Base-by-base conservation (phyloP, 2,113 vertebrate species). In the Limnothrissa miodon region DNA sequence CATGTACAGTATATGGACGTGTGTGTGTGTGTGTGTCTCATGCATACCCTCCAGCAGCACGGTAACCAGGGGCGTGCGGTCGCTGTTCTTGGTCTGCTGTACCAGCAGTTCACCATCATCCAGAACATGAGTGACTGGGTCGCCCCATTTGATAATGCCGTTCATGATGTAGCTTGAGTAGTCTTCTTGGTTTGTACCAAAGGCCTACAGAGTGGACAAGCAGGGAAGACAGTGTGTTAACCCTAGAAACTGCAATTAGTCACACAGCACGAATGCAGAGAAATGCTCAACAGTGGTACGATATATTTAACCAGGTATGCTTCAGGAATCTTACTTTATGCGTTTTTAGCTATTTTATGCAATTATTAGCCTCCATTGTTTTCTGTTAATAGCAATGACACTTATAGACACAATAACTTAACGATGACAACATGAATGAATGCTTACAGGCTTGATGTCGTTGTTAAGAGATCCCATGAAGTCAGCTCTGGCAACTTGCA, bases 151-250 rank as follows among this genome's bases (percentile, higher is more conserved):
- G 85, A 99, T 98, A 89, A 99, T 99, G 7, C 98, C 98, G 4
- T 99, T 99, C 98, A 99, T 99, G 90, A 99, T 96, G 91, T 97
- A 99, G 93, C 95, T 98, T 85, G 96, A 95, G 80, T 99, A 99
- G 90, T 99, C 98, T 46, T 99, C 98, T 89, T 99, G 97, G 92
- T 99, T 99, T 78, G 98, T 99, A 78, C 98, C 98, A 91, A 99
- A 99, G 0, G 98, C 98, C 98, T 99, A 87, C 15, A 46, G 25
- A 9, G 25, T 29, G 10, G n/a, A 10, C n/a, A 29, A 29, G n/a
- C 59, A 62, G 59, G 21, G n/a, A n/a, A 10, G n/a, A 6, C 1
- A 9, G 25, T 29, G 6, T n/a, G 19, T 56, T 56, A 19, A 56
- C 53, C 19, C 23, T 21, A 23, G 53, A 48, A 48, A 48, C 46